Conservation (phyloP, 2,797 vertebrate species). For the Eulemur albifrons region DNA sequence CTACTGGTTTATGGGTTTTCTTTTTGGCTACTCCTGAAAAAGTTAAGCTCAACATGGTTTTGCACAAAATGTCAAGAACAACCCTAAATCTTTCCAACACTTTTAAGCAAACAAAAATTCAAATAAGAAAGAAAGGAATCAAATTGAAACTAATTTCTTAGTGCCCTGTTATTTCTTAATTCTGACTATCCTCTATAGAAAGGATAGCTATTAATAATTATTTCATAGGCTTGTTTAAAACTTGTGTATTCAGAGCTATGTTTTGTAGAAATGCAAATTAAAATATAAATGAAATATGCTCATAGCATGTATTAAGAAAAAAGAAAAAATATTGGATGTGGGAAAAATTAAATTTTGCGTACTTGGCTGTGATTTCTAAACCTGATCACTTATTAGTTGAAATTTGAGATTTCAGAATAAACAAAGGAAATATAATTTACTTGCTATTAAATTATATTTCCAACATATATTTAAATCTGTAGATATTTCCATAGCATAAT, state of each 20-base stretch:
- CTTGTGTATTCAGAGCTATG: neutral
- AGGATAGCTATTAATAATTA: neutral
- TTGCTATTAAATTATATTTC: neutral
- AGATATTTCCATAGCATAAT: neutral
- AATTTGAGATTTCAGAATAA: neutral
- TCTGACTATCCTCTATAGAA: neutral
- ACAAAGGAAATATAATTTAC: too few species aligned
- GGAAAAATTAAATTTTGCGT: neutral
- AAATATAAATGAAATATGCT: neutral
- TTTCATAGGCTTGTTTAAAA: constrained; percentile 5
- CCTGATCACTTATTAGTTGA: neutral
- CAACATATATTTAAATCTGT: neutral
- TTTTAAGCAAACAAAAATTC: neutral
- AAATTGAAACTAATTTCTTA: neutral
- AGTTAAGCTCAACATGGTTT: neutral
- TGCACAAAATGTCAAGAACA: neutral
- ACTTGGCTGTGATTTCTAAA: neutral
- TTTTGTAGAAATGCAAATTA: neutral
- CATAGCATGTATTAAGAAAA: neutral
- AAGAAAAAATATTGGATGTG: neutral
- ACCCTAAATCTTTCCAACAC: neutral
- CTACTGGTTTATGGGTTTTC: neutral
- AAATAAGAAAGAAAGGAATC: neutral
- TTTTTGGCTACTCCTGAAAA: neutral
- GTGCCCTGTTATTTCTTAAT: neutral